Percentiles rank a stretch among this genome's conserved stretches.
Evolutionary conservation across 2,797 vertebrate genomes (phyloP).

Genomic region (Sebastes taczanowskii): DNA sequence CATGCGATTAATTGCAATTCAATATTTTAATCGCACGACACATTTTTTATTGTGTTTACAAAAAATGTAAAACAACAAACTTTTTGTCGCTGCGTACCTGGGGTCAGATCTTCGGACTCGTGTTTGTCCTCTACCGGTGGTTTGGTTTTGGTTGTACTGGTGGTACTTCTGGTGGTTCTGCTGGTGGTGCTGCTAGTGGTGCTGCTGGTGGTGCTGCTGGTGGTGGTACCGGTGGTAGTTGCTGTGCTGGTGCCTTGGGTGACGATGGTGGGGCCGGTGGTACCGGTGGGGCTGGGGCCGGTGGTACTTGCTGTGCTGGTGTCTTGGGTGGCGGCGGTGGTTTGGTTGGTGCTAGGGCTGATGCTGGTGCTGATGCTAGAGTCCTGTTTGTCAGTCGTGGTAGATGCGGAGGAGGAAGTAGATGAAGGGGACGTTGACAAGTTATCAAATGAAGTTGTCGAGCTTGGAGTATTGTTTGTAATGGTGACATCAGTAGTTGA

Average conservation of each 20-base stretch:
- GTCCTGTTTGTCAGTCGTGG: too few relatives aligned
- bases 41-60: neutral
- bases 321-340: too few relatives aligned
- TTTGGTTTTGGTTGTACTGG: neutral
- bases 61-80: neutral
- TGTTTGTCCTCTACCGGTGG: neutral
- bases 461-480: accelerated
- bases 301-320: neutral
- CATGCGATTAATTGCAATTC: too few relatives aligned
- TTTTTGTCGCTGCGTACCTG: constrained; percentile 21
- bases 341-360: neutral
- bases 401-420: neutral
- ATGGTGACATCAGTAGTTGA: neutral
- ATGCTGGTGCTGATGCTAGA: accelerated
- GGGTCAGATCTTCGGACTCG: constrained; percentile 21
- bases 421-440: too few relatives aligned
- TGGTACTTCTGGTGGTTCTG: accelerated
- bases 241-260: too few relatives aligned
- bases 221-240: too few relatives aligned
- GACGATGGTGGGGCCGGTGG: neutral
- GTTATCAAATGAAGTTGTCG: neutral
- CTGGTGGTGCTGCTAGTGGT: neutral
- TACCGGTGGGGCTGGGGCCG: too few relatives aligned
- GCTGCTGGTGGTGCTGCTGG: neutral
- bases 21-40: neutral